Evolutionary conservation across 2,113 vertebrate species (phyloP), one percentile per base, ranked within the genome.

Genomic region (Lepisosteus oculatus): DNA sequence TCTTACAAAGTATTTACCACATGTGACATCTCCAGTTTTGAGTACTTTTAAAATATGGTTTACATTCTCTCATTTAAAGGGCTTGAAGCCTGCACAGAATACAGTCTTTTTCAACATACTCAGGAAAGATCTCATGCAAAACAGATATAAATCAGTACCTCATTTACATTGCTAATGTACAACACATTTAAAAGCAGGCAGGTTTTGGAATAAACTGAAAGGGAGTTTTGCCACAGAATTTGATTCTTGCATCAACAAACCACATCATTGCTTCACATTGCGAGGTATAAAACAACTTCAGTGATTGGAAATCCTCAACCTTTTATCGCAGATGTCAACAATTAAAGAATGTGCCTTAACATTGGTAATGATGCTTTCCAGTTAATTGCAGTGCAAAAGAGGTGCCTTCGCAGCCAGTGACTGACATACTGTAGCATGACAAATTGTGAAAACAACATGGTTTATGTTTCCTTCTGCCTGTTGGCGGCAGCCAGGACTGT

Each of bases 11-110:
- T 47, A 61, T 57, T 70, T 65, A 56, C 54, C 54, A 67, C 72
- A 54, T 63, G 66, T 56, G 13, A 55, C 67, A 47, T 70, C 61
- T 65, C n/a, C 61, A 63, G 61, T 74, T 69, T 69, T 42, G 41
- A 59, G 29, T 45, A 69, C 77, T 77, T 63, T 84, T 85, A 82
- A 85, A 85, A 83, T 83, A 75, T 90, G 90, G 85, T 87, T 89
- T 85, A 77, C 83, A 74, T 86, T 85, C 88, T 85, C 84, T 89
- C 87, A 88, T 83, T 88, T 79, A 54, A 8, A 55, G 67, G 61
- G 67, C 8, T 84, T 85, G 81, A 84, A 80, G 76, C 78, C 81
- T 86, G 84, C 85, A 87, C 89, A 87, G 84, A 87, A 86, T 81
- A 76, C 67, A 66, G 78, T 72, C 83, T 85, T 81, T 83, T 70